Conservation (phyloP, 1,140 invertebrate genomes). For the Drosophila ogumai region DNA sequence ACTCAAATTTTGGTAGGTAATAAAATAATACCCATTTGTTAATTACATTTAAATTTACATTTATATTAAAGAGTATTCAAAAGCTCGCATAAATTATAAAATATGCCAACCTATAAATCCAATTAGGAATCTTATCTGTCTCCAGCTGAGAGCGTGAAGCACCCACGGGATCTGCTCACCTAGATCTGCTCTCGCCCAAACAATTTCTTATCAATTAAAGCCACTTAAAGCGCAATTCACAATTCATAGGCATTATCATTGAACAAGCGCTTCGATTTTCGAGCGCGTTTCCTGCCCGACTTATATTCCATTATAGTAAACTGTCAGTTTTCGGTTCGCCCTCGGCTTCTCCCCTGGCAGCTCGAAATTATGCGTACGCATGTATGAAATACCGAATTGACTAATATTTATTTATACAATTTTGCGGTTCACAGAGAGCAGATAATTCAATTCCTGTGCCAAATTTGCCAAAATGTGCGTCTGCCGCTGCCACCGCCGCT, state of each 20-base stretch:
- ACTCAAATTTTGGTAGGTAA: neutral
- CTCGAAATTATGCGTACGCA: conserved; percentile 56
- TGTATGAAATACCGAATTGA: conserved; percentile 65
- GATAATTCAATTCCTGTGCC: conserved; percentile 71
- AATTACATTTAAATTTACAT: neutral
- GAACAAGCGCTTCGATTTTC: conserved; percentile 11
- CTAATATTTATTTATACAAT: conserved; percentile 79
- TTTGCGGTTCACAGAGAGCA: conserved; percentile 68
- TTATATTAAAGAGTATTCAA: neutral
- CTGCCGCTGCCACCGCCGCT: neutral
- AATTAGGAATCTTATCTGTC: neutral
- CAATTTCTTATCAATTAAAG: conserved; percentile 29
- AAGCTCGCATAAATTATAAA: neutral
- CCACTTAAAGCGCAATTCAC: conserved; percentile 44
- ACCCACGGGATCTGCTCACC: neutral
- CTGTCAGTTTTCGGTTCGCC: conserved; percentile 11
- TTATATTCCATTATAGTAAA: conserved; percentile 20
- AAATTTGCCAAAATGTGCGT: conserved; percentile 56
- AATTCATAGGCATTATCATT: conserved; percentile 23
- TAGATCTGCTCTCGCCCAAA: neutral
- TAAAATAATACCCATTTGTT: neutral
- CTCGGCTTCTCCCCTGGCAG: conserved; percentile 15
- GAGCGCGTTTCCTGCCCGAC: conserved; percentile 23
- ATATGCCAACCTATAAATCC: no score
- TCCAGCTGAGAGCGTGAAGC: neutral